These are phyloP conservation scores for Chloromyia formosa DNA, from an alignment of 2,888 invertebrate species.

Conservation along the genomic window DNA sequence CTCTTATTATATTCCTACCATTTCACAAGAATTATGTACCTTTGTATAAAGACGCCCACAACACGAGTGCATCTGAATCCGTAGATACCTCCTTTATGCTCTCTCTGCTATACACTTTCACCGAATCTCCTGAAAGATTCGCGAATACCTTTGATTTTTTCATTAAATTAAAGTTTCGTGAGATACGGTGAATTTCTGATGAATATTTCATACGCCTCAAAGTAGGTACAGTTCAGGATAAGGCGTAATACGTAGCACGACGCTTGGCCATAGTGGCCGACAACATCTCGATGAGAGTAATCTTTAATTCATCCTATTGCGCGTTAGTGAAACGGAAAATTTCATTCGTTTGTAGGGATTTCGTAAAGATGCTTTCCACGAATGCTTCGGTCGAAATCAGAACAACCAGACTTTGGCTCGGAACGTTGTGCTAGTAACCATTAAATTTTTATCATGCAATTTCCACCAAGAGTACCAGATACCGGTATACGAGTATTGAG, in stretches of 20 bases:
- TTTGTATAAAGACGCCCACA: too few relatives aligned
- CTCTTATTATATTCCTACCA: too few relatives aligned
- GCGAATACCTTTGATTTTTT: background rate
- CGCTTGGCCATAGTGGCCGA: background rate
- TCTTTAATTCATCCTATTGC: conserved; percentile 7
- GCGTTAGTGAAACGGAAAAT: conserved; percentile 10
- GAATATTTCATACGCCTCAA: background rate
- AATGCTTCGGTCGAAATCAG: background rate
- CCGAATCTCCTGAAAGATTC: too few relatives aligned
- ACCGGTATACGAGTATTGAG: too few relatives aligned
- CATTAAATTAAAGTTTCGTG: background rate
- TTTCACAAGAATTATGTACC: too few relatives aligned
- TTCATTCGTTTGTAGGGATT: background rate
- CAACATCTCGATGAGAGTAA: background rate
- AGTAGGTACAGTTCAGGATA: background rate
- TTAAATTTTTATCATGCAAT: conserved; percentile 35
- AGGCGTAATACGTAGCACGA: background rate
- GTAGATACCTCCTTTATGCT: too few relatives aligned
- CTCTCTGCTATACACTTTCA: too few relatives aligned
- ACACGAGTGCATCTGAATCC: too few relatives aligned
- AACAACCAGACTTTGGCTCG: background rate
- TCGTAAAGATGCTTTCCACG: background rate
- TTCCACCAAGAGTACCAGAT: background rate
- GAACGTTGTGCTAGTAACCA: conserved; percentile 2
- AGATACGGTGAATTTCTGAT: background rate